Evolutionary conservation across 2,113 vertebrate species (phyloP).

Genomic region (Tachysurus vachellii): DNA sequence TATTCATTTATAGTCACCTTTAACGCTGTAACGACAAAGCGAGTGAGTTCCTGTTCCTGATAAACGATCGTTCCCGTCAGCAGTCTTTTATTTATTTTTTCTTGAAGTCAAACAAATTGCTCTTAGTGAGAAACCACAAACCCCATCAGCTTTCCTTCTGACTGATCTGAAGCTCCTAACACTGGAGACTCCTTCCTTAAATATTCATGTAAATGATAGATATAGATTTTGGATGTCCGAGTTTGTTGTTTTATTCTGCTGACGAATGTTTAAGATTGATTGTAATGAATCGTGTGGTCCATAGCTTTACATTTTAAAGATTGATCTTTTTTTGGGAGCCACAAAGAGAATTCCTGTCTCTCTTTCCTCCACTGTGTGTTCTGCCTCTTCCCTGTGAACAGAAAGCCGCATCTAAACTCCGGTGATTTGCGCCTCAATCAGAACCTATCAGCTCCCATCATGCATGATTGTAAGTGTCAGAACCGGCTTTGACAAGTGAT

Average conservation of each 20-base stretch:
- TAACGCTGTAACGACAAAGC: background rate
- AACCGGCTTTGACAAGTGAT: background rate
- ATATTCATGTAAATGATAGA: background rate
- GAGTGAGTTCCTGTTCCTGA: background rate
- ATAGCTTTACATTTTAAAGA: background rate
- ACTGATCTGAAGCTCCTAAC: background rate
- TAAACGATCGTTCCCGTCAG: background rate
- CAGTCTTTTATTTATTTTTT: background rate
- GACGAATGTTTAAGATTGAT: background rate
- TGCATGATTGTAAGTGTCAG: slow-evolving; percentile 12
- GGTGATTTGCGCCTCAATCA: slow-evolving; percentile 4
- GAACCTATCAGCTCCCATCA: slow-evolving; percentile 7
- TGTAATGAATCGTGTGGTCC: background rate
- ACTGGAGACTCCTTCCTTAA: background rate
- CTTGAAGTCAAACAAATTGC: background rate
- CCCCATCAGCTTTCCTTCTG: background rate
- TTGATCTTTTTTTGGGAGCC: background rate
- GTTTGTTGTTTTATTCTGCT: background rate
- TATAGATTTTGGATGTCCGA: background rate
- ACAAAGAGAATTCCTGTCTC: background rate
- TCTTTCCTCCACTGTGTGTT: background rate
- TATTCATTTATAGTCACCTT: no score
- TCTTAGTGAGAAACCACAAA: background rate
- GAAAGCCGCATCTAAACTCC: background rate
- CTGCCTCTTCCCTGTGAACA: background rate